Base-by-base conservation (phyloP, 2,797 vertebrate genomes). In the Aldrovandia affinis region DNA sequence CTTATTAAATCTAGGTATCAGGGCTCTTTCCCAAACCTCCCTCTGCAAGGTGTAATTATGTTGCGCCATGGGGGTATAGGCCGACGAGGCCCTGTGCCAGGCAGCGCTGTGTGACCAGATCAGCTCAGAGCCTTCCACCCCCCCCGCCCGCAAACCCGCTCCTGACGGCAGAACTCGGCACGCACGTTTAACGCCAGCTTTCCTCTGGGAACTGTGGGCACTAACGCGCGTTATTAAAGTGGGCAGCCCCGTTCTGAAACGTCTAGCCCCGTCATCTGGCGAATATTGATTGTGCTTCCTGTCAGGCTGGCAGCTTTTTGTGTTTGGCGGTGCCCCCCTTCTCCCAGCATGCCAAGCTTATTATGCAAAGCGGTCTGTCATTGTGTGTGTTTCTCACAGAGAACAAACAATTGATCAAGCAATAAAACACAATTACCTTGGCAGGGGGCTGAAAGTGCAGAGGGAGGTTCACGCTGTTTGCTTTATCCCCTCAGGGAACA, bases 331-430 rank as follows among this genome's bases (percentile, higher is more conserved):
- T 9, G 4, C 75, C 85, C 55, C 73, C 84, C 59, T 59, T 83
- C 87, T 93, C 93, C 88, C 93, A 93, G 92, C 91, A 92, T 89
- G 92, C 81, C 77, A 82, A 84, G 88, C 90, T 96, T 89, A 95
- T 95, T 95, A 96, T 94, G 92, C 86, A 93, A 94, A 94, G 91
- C 85, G 86, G 84, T 86, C 88, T 91, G 88, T 88, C 90, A 87
- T 87, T 88, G 15, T 42, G 82, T 91, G 90, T 91, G 90, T 90
- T 89, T 93, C 88, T 93, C 88, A 90, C 86, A 86, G 86, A 91
- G 90, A 86, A 86, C 89, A 90, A 87, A 92, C 90, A 91, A 90
- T 93, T 93, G 92, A 93, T 95, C 91, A 92, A 92, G 91, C 91
- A 90, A 90, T 90, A 89, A 89, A 91, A 88, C 89, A 90, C 90